Conservation (phyloP, 2,797 vertebrate species). For the Meriones psammophilus region DNA sequence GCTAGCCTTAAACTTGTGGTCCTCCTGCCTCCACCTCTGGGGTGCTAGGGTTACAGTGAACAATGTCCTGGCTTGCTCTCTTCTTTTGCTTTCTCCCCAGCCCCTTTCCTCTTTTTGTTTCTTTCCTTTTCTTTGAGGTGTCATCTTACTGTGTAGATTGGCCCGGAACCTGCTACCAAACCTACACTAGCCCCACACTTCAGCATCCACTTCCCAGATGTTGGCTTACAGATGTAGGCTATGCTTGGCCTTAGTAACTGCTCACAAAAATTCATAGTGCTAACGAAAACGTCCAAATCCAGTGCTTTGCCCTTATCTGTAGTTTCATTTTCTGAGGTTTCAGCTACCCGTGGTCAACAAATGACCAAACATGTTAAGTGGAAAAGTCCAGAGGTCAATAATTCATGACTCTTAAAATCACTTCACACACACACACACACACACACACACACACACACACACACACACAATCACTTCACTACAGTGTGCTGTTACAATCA, state of each 20-base stretch:
- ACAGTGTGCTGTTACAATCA: neutral
- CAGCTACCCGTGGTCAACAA: neutral
- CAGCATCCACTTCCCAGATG: neutral
- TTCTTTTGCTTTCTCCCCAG: neutral
- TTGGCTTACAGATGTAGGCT: neutral
- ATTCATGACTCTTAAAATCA: neutral
- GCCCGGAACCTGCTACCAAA: neutral
- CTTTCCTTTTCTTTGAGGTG: neutral
- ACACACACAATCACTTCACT: neutral
- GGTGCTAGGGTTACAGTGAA: neutral
- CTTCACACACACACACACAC: neutral
- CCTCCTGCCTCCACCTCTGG: neutral
- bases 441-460: too few relatives aligned
- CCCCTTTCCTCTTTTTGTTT: neutral
- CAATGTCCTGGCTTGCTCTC: neutral
- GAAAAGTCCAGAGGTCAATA: neutral
- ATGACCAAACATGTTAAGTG: neutral
- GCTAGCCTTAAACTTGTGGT: neutral
- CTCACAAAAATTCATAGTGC: neutral
- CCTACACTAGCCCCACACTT: neutral
- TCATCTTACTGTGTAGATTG: neutral
- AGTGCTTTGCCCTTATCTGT: neutral
- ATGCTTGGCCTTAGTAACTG: neutral
- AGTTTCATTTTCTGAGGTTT: neutral
- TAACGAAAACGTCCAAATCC: conserved; percentile 25